Evolutionary conservation across 2,888 invertebrate species (phyloP), one percentile per base, ranked within the genome.

Genomic region (Apomyelois bistriatella): DNA sequence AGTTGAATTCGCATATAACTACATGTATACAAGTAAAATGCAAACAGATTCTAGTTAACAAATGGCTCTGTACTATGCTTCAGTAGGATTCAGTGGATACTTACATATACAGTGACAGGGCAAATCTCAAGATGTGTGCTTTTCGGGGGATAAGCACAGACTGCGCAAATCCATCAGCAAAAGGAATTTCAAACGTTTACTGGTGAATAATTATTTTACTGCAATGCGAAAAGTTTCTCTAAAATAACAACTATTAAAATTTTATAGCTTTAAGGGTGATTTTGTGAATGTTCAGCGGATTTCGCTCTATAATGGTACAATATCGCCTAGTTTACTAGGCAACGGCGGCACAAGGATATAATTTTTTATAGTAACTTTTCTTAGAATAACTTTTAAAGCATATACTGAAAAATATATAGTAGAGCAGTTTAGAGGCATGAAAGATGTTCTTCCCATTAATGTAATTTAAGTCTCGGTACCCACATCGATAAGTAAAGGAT

Each of bases 61-160:
- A 41, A 41, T 41, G 8, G 17, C 17, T 3, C 41, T n/a, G 16
- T 17, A 41, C 22, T 5, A 22, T 22, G 22, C 16, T 17, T 41
- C 41, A 17, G 41, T 10, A 10, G 41, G 5, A 41, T 17, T 41
- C 22, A 41, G 10, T 41, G 17, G n/a, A n/a, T n/a, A 10, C n/a
- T 10, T 30, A 46, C 43, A 46, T 12, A 35, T 32, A 43, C 43
- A 43, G 28, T 30, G 46, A 46, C 46, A 32, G 6, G 13, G 32
- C 46, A 46, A 46, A 46, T 46, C 46, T 32, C 32, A 32, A 32
- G 32, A 46, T 32, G 32, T 46, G 43, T 43, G 43, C 46, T 15
- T 46, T 32, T 46, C 46, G 12, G 10, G 4, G 43, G 30, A 43
- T 43, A 43, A 43, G 43, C 43, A 30, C 13, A 43, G 43, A 43